Percentiles rank a stretch among this genome's conserved stretches.
phyloP scores from a whole-genome alignment of 2,113 vertebrate species.

The Neolamprologus brichardi region DNA sequence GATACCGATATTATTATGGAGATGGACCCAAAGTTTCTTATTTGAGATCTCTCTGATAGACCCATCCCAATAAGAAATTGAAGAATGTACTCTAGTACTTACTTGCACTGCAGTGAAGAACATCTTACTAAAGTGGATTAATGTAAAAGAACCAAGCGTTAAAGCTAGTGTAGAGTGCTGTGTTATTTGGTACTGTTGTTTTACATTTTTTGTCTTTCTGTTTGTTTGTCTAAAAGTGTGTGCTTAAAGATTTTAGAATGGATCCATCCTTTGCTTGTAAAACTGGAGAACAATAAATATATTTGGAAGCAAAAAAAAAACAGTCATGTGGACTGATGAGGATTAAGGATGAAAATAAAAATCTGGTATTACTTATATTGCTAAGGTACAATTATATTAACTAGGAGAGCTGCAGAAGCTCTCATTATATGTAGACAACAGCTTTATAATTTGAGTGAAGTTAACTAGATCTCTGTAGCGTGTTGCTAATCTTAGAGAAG shows the following conservation, averaged over 20 bases:
- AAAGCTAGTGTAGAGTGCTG: neutral
- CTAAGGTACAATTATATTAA: neutral
- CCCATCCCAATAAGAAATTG: neutral
- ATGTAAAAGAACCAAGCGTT: neutral
- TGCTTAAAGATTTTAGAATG: neutral
- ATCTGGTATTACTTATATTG: neutral
- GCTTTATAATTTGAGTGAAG: neutral
- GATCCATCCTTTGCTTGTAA: neutral
- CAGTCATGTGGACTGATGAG: neutral
- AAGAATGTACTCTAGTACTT: neutral
- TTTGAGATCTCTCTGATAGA: neutral
- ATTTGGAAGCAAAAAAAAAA: neutral
- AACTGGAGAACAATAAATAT: neutral
- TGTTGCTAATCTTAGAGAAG: neutral
- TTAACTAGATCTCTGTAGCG: neutral
- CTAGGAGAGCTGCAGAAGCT: neutral
- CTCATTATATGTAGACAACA: neutral
- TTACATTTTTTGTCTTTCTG: neutral
- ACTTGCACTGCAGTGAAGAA: neutral
- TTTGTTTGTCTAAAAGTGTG: neutral
- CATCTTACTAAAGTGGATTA: neutral
- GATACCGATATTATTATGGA: neutral
- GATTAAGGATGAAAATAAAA: neutral
- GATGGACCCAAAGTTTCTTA: neutral
- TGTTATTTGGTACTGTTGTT: neutral